Conservation (phyloP, 2,113 vertebrate species). For the Plecturocebus donacophilus region DNA sequence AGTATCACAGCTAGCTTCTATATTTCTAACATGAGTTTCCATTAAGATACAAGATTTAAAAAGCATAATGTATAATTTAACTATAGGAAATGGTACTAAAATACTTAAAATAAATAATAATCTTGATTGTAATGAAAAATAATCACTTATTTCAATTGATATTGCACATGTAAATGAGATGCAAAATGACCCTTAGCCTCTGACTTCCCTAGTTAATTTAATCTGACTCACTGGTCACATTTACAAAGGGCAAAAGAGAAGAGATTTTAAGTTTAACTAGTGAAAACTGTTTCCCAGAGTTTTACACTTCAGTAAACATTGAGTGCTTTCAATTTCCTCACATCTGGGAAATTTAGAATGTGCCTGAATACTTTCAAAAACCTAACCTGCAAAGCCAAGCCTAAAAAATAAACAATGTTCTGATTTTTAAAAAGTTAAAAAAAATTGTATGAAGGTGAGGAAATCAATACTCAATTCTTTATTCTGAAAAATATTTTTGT, state of each 20-base stretch:
- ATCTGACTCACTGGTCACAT: background rate
- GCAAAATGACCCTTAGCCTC: background rate
- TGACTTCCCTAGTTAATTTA: background rate
- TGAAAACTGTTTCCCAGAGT: background rate
- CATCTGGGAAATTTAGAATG: background rate
- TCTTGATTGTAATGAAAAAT: background rate
- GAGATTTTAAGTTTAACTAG: conserved; percentile 20
- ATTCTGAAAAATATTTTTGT: background rate
- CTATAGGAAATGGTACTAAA: background rate
- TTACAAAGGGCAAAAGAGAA: conserved; percentile 29
- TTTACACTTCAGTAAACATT: background rate
- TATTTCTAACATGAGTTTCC: background rate
- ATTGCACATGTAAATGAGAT: background rate
- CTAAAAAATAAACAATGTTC: conserved; percentile 6
- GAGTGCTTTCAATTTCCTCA: background rate
- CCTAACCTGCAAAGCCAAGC: background rate
- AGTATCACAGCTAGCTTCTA: background rate
- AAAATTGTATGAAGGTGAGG: background rate
- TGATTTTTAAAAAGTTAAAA: background rate
- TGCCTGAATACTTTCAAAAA: background rate
- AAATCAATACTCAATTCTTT: background rate
- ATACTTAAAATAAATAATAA: background rate
- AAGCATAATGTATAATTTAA: background rate
- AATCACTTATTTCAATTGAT: conserved; percentile 33
- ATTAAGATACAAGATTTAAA: background rate